These are phyloP conservation scores for Venustaconcha ellipsiformis DNA, from an alignment of 1,140 invertebrate species.

Conservation along the genomic window DNA sequence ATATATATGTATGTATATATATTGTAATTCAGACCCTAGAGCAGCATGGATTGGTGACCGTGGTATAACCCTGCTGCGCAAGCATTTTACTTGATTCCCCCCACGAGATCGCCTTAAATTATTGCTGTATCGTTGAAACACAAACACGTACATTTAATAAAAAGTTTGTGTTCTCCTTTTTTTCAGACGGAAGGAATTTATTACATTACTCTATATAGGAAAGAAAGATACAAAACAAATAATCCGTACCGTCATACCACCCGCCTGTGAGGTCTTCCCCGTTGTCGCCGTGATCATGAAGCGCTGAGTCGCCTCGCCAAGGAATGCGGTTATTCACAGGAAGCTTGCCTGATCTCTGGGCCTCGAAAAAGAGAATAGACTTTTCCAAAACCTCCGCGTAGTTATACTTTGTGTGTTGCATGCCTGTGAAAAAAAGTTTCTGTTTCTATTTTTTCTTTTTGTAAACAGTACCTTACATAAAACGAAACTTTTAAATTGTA, in stretches of 20 bases:
- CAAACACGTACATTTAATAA: too few species aligned
- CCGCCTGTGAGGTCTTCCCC: constrained; percentile 64
- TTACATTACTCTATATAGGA: too few species aligned
- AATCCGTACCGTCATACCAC: constrained; percentile 33
- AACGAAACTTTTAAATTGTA: background rate
- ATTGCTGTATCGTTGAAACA: too few species aligned
- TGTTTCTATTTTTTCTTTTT: background rate
- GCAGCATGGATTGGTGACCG: too few species aligned
- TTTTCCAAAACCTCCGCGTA: constrained; percentile 55
- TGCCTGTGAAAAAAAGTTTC: background rate
- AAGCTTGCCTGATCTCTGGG: constrained; percentile 62
- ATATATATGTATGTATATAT: too few species aligned
- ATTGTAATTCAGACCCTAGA: too few species aligned
- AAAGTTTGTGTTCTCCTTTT: too few species aligned
- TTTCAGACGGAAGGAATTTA: too few species aligned
- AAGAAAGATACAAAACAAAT: too few species aligned
- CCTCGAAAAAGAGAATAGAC: constrained; percentile 67
- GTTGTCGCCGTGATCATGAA: constrained; percentile 54
- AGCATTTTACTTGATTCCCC: too few species aligned
- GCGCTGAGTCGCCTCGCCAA: constrained; percentile 61
- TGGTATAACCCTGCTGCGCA: too few species aligned
- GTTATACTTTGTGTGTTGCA: constrained; percentile 31
- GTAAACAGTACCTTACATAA: background rate
- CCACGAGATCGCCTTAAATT: too few species aligned
- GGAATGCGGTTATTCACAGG: constrained; percentile 57